Conservation (phyloP, 2,888 invertebrate genomes). For the Thera obeliscata region DNA sequence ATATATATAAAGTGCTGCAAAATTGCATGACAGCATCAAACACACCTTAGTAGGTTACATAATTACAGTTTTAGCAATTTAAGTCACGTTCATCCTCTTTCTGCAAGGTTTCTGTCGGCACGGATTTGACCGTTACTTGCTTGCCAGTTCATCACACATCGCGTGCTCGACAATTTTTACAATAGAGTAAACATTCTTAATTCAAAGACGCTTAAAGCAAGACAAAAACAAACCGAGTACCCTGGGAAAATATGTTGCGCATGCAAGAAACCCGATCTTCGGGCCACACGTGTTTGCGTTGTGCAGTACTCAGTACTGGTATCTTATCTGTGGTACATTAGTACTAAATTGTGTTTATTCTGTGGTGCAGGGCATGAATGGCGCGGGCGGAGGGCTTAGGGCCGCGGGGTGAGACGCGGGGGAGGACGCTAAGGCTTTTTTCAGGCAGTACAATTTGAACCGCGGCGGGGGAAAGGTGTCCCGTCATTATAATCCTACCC, state of each 20-base stretch:
- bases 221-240: constrained; percentile 43
- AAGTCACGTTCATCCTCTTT: constrained; percentile 22
- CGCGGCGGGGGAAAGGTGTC: constrained; percentile 67
- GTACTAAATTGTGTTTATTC: constrained; percentile 19
- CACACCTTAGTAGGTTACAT: background rate
- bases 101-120: constrained; percentile 11
- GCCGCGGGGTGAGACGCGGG: constrained; percentile 48
- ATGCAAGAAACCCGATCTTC: constrained; percentile 69
- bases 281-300: constrained; percentile 76
- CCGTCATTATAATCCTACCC: constrained; percentile 32
- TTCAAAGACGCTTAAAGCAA: constrained; percentile 28
- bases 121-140: constrained; percentile 10
- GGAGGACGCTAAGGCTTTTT: constrained; percentile 77
- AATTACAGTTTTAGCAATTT: constrained; percentile 13
- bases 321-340: background rate
- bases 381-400: constrained; percentile 51
- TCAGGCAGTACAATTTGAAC: constrained; percentile 76
- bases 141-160: constrained; percentile 25
- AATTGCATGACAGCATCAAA: background rate
- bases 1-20: background rate
- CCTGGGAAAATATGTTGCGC: constrained; percentile 76
- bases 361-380: constrained; percentile 48
- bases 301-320: constrained; percentile 39
- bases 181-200: constrained; percentile 30
- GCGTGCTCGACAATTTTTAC: constrained; percentile 33